Evolutionary conservation across 2,888 invertebrate genomes (phyloP), one percentile per base, ranked within the genome.

Genomic region (Ryuthela nishihirai): DNA sequence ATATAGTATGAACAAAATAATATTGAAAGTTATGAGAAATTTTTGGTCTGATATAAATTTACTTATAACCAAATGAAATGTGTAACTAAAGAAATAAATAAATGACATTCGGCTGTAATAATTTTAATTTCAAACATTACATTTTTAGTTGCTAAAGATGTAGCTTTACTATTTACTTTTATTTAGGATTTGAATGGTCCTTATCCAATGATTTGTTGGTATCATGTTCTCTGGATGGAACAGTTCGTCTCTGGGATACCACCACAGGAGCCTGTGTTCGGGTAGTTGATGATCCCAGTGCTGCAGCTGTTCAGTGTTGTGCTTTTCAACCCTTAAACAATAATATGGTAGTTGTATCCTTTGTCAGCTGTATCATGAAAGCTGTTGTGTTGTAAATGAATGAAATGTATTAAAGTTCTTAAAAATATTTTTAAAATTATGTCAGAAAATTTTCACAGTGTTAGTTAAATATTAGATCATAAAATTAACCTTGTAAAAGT

Each of bases 281-380:
- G 29, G 77, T 78, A 6, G 82, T 85, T 54, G 74, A 73, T 43
- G 86, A 87, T 73, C 83, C 82, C 65, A 77, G 81, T 44, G 42
- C 42, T n/a, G 62, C 64, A 1, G 55, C 67, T 6, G 76, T 87
- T 55, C 75, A 84, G 1, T 84, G 83, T 70, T 88, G 88, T 73
- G 79, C 82, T 44, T 90, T 90, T 75, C 86, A 88, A 71, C 89
- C 89, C 0, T 81, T 84, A 40, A 91, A 90, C 72, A 89, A 89
- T 71, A 90, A 90, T 74, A 83, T 89, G 78, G 83, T 89, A 67
- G 82, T 88, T 69, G 86, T 86, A 85, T 84, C 84, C 83, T 83
- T 61, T 36, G 26, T n/a, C n/a, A n/a, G n/a, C n/a, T n/a, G n/a
- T n/a, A n/a, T n/a, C n/a, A n/a, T n/a, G n/a, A n/a, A n/a, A n/a